Percentiles rank a stretch among this genome's conserved stretches.
Evolutionary conservation across 2,113 vertebrate genomes (phyloP).

Genomic region (Nerophis ophidion): DNA sequence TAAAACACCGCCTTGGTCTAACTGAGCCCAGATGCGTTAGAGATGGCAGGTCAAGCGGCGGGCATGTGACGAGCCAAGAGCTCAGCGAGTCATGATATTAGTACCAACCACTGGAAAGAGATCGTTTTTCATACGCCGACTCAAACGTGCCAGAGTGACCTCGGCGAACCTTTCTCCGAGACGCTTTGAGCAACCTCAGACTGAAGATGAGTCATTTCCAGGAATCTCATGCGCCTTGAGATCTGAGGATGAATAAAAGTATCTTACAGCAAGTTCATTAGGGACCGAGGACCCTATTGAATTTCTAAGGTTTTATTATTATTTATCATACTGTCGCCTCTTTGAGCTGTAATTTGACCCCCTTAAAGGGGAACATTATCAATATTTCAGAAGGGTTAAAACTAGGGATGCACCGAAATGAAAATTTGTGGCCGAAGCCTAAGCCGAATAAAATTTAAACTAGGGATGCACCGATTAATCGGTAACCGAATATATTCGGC

Average conservation of each 20-base stretch:
- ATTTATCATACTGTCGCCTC: too few relatives aligned
- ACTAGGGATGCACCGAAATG: too few relatives aligned
- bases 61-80: conserved; percentile 32
- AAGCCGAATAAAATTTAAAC: too few relatives aligned
- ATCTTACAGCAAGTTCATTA: too few relatives aligned
- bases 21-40: conserved; percentile 54
- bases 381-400: too few relatives aligned
- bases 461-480: too few relatives aligned
- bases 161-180: neutral
- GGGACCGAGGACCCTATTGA: too few relatives aligned
- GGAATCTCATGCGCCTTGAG: neutral
- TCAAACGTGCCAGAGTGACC: neutral
- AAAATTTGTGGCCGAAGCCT: too few relatives aligned
- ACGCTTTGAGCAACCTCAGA: neutral
- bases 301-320: too few relatives aligned
- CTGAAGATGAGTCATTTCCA: neutral
- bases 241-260: neutral
- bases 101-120: neutral
- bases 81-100: conserved; percentile 1
- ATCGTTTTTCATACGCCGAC: neutral
- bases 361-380: too few relatives aligned
- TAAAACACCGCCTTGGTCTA: conserved; percentile 63
- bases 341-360: too few relatives aligned
- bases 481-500: too few relatives aligned
- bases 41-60: conserved; percentile 51